phyloP scores from a whole-genome alignment of 2,888 invertebrate genomes.

The Drosophila cyrtoloma region DNA sequence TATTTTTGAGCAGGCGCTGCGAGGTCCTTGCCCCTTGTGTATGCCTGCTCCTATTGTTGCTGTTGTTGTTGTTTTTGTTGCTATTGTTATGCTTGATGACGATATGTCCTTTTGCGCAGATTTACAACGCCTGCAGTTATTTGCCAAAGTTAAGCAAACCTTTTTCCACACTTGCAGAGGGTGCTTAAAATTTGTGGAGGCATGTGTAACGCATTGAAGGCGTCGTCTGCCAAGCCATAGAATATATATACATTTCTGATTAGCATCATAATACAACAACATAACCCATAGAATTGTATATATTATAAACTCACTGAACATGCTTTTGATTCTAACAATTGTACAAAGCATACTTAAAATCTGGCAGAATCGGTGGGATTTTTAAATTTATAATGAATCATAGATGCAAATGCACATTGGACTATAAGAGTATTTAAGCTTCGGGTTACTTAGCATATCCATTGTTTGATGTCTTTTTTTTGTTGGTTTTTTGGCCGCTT shows the following conservation, averaged over 20 bases:
- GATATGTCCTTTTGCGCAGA: constrained; percentile 63
- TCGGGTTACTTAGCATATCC: background rate
- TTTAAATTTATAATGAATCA: background rate
- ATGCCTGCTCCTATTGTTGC: background rate
- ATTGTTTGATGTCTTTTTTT: background rate
- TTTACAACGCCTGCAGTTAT: constrained; percentile 76
- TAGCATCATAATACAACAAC: background rate
- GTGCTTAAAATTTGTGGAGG: background rate
- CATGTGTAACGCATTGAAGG: background rate
- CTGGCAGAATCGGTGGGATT: background rate
- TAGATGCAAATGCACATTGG: background rate
- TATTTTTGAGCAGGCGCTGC: constrained; percentile 53
- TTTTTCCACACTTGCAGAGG: constrained; percentile 32
- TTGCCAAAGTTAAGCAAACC: constrained; percentile 75
- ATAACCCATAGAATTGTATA: background rate
- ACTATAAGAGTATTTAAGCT: background rate
- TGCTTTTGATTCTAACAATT: background rate
- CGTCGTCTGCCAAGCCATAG: background rate
- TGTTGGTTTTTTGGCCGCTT: background rate
- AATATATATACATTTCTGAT: background rate
- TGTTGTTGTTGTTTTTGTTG: constrained; percentile 26
- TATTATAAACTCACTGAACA: background rate
- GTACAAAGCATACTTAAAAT: background rate
- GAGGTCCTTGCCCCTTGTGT: constrained; percentile 6
- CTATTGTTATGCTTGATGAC: constrained; percentile 57